Evolutionary conservation across 2,888 invertebrate species (phyloP).

Genomic region (Hirtodrosophila trivittata): DNA sequence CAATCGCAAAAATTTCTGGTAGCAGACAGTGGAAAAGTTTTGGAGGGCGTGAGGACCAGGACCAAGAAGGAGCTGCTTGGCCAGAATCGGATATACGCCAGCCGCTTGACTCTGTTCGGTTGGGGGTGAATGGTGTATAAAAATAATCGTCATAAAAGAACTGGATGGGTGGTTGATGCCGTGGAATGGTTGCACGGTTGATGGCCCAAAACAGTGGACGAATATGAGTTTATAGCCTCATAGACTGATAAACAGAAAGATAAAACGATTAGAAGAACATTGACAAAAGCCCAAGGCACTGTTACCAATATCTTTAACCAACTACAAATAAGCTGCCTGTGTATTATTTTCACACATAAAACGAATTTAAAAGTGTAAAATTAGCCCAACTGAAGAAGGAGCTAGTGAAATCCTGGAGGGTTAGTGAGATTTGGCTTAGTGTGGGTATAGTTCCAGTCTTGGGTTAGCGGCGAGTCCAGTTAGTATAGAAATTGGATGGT

Average conservation of each 20-base stretch:
- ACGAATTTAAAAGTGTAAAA: too few relatives aligned
- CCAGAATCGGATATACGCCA: slow-evolving; percentile 15
- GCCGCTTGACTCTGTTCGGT: background rate
- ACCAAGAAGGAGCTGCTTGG: background rate
- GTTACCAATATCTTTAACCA: slow-evolving; percentile 14
- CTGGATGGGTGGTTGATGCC: slow-evolving; percentile 16
- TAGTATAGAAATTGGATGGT: too few relatives aligned
- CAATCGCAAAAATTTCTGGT: slow-evolving; percentile 69
- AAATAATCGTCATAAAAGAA: slow-evolving; percentile 76
- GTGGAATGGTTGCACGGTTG: slow-evolving; percentile 32
- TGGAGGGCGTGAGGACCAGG: slow-evolving; percentile 22
- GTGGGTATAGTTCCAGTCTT: too few relatives aligned
- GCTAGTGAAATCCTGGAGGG: too few relatives aligned
- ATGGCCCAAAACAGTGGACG: slow-evolving; percentile 4
- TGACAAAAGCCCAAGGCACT: slow-evolving; percentile 6
- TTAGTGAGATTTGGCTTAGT: too few relatives aligned
- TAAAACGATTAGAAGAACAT: slow-evolving; percentile 41
- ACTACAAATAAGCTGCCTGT: too few relatives aligned
- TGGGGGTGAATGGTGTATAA: slow-evolving; percentile 49
- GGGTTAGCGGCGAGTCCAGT: too few relatives aligned
- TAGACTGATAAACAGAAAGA: slow-evolving; percentile 42
- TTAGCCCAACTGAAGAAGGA: slow-evolving; percentile 2
- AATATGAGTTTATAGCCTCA: slow-evolving; percentile 39
- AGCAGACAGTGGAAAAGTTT: slow-evolving; percentile 53
- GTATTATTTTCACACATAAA: too few relatives aligned